Evolutionary conservation across 2,888 invertebrate genomes (phyloP).

Genomic region (Microplitis deprimator): DNA sequence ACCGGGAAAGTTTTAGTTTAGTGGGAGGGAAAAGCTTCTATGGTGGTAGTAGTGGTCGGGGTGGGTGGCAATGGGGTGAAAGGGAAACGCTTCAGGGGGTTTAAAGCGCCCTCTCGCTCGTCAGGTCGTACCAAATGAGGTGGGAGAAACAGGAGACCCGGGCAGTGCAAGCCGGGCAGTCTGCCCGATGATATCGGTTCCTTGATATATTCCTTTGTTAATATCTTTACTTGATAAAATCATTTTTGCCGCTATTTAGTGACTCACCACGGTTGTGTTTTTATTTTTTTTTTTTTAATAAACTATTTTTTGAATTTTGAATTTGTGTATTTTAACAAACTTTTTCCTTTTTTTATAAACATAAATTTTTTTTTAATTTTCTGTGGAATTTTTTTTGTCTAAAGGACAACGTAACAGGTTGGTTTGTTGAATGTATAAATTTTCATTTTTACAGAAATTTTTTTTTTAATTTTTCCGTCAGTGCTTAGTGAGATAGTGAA

Average conservation of each 20-base stretch:
- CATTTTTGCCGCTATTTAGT: neutral
- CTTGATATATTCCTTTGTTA: slow-evolving; percentile 38
- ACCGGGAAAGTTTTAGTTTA: neutral
- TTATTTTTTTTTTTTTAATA: slow-evolving; percentile 14
- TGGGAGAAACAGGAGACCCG: slow-evolving; percentile 69
- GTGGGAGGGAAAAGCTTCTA: neutral
- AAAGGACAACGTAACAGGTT: slow-evolving; percentile 65
- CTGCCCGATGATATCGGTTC: slow-evolving; percentile 64
- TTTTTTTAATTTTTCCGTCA: neutral
- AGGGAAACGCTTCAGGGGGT: slow-evolving; percentile 39
- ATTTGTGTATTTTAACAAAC: neutral
- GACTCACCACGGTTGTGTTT: neutral
- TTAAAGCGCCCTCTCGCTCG: slow-evolving; percentile 51
- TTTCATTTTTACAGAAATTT: slow-evolving; percentile 30
- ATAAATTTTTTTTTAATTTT: neutral
- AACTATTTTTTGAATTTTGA: neutral
- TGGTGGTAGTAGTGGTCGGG: slow-evolving; percentile 9
- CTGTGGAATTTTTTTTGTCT: neutral
- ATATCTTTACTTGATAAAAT: slow-evolving; percentile 22
- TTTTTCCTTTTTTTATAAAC: too few relatives aligned
- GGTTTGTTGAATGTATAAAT: slow-evolving; percentile 55
- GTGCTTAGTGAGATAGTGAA: too few relatives aligned
- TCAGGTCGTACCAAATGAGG: slow-evolving; percentile 53
- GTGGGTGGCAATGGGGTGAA: slow-evolving; percentile 23
- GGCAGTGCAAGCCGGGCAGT: slow-evolving; percentile 71